Evolutionary conservation across 1,140 invertebrate species (phyloP).

Genomic region (Onthophagus taurus): DNA sequence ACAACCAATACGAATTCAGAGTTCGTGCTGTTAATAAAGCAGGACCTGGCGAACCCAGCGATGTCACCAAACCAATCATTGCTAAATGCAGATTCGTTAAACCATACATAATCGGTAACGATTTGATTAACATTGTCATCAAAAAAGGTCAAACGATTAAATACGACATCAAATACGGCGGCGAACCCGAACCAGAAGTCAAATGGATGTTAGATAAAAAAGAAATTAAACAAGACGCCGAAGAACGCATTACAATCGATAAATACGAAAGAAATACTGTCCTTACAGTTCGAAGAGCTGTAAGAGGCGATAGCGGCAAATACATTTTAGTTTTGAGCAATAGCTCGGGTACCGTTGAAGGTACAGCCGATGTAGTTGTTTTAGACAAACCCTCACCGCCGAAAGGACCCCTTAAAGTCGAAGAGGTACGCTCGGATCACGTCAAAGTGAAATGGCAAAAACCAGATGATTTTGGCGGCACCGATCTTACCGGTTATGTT

Average conservation of each 20-base stretch:
- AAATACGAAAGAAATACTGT: constrained; percentile 87
- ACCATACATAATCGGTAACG: constrained; percentile 84
- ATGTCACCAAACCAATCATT: constrained; percentile 88
- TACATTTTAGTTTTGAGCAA: constrained; percentile 80
- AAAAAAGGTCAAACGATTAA: constrained; percentile 91
- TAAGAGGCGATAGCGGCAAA: constrained; percentile 81
- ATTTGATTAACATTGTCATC: constrained; percentile 74
- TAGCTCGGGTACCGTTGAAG: constrained; percentile 74
- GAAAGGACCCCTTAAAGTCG: constrained; percentile 73
- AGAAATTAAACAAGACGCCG: constrained; percentile 57
- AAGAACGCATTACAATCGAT: constrained; percentile 71
- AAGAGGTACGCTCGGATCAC: constrained; percentile 82
- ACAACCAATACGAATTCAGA: constrained; percentile 91
- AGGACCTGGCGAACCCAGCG: constrained; percentile 88
- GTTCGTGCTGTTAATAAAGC: constrained; percentile 93
- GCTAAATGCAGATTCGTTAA: constrained; percentile 94
- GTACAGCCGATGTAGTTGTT: constrained; percentile 77
- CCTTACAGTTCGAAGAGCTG: constrained; percentile 76
- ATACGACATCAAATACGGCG: constrained; percentile 89
- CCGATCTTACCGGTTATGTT: constrained; percentile 88
- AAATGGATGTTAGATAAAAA: constrained; percentile 67
- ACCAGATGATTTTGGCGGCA: constrained; percentile 89
- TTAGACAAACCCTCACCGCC: constrained; percentile 83
- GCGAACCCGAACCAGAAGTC: constrained; percentile 88
- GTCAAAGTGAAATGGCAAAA: constrained; percentile 92